Percentiles rank a stretch among this genome's conserved stretches.
Conservation (phyloP, 2,888 invertebrate species). For the Eueremaeus valkanovi region DNA sequence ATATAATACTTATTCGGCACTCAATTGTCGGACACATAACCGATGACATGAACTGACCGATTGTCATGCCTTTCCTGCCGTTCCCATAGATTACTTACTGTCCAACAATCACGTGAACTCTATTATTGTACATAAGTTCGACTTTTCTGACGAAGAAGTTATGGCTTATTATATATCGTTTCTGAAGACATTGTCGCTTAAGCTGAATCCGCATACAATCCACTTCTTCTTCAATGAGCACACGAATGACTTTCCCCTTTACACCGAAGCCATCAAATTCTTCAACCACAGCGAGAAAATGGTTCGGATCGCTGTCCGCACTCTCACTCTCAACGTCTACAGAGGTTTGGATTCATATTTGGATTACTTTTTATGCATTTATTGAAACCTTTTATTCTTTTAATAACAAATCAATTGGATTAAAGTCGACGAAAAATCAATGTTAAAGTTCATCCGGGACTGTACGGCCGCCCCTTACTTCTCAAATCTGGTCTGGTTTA, state of each 20-base stretch:
- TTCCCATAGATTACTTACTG: slow-evolving; percentile 90
- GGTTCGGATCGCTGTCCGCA: slow-evolving; percentile 97
- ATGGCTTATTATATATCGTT: slow-evolving; percentile 99
- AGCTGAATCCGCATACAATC: slow-evolving; percentile 95
- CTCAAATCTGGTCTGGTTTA: slow-evolving; percentile 97
- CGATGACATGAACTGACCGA: not conserved
- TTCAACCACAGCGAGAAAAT: slow-evolving; percentile 98
- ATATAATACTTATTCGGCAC: too few species aligned
- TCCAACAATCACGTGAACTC: slow-evolving; percentile 99
- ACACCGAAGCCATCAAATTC: slow-evolving; percentile 98
- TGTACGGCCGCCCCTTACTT: slow-evolving; percentile 97
- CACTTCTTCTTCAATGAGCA: slow-evolving; percentile 88
- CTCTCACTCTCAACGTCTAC: slow-evolving; percentile 94
- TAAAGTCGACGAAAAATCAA: slow-evolving; percentile 84
- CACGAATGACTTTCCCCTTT: slow-evolving; percentile 97
- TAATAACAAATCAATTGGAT: slow-evolving; percentile 15
- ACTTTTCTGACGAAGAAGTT: slow-evolving; percentile 98
- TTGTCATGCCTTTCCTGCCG: too few species aligned
- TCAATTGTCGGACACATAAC: too few species aligned
- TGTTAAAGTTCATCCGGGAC: slow-evolving; percentile 91
- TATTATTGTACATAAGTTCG: slow-evolving; percentile 98
- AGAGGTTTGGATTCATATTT: slow-evolving; percentile 51
- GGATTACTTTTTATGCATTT: not conserved
- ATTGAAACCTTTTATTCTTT: not conserved
- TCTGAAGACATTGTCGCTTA: slow-evolving; percentile 93